These are phyloP conservation scores for Drosophila novamexicana DNA, from an alignment of 1,140 invertebrate genomes.

Conservation along the genomic window DNA sequence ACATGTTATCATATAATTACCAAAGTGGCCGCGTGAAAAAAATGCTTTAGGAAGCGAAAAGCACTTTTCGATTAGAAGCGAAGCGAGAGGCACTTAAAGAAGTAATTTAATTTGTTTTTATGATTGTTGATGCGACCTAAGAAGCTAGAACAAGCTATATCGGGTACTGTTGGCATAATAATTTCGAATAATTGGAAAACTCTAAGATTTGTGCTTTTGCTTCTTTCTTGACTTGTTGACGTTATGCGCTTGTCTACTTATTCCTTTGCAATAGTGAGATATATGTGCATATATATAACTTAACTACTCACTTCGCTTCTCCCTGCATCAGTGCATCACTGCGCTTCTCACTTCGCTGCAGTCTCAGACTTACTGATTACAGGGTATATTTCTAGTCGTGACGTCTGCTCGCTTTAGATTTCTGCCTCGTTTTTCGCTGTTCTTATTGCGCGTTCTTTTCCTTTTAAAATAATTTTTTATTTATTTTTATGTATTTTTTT, in stretches of 20 bases:
- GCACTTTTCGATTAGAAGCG: no score
- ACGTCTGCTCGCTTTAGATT: neutral
- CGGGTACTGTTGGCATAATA: no score
- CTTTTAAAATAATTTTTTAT: conserved; percentile 14
- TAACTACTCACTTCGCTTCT: neutral
- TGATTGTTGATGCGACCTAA: no score
- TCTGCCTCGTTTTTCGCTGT: conserved; percentile 27
- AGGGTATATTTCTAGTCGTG: neutral
- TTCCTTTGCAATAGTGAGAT: no score
- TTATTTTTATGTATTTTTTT: conserved; percentile 20
- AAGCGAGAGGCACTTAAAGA: neutral
- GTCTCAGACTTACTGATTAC: no score
- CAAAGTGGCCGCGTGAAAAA: no score
- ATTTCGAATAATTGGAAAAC: no score
- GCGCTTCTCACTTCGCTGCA: neutral
- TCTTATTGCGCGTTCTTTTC: conserved; percentile 24
- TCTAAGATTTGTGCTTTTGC: neutral
- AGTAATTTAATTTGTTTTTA: neutral
- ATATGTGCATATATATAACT: no score
- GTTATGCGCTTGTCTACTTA: no score
- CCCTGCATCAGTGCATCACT: no score
- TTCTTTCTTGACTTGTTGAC: neutral
- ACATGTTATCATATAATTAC: neutral
- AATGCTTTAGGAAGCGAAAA: no score
- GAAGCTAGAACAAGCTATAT: no score